Evolutionary conservation across 2,113 vertebrate genomes (phyloP), one percentile per base, ranked within the genome.

Genomic region (Petromus typicus): DNA sequence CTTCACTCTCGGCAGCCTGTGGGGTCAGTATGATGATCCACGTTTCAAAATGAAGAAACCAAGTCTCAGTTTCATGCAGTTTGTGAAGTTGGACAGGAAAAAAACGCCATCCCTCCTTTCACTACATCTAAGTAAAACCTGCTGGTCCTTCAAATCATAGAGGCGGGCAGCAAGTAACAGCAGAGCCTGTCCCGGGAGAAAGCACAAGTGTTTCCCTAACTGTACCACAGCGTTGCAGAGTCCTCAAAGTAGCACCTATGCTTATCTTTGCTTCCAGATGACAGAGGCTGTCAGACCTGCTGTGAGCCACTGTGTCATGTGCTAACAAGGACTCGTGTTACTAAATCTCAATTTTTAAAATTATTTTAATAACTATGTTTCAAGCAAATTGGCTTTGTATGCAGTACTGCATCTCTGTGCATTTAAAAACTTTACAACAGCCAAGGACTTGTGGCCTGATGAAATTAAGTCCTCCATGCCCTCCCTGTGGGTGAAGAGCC

Each of bases 401-500:
- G 23, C 43, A n/a, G 34, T 1, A 51, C 4, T 6, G 0, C 57
- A 10, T 10, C 45, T 69, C 37, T n/a, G 8, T 17, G 9, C 34
- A n/a, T 66, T 48, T 73, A 51, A 56, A 76, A 67, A 40, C 11
- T 3, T 45, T 11, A 11, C 75, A 22, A 8, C 11, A 14, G n/a
- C 40, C 37, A 3, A 23, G 5, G 40, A 51, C n/a, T 57, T 8
- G 0, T 1, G 18, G 25, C 43, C 51, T 56, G 4, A 2, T 1
- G 30, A 63, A 48, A 11, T 40, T 40, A 37, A 81, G 45, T 7
- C 5, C 56, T 30, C 2, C 16, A 0, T 25, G 30, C 30, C 11
- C 0, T 45, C 13, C 16, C 0, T 0, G 0, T 0, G 34, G 4
- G 54, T n/a, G 13, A 71, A 7, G 10, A 7, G 48, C 48, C 48